These are phyloP conservation scores for Amniataba percoides DNA, from an alignment of 2,797 vertebrate species.

Conservation along the genomic window DNA sequence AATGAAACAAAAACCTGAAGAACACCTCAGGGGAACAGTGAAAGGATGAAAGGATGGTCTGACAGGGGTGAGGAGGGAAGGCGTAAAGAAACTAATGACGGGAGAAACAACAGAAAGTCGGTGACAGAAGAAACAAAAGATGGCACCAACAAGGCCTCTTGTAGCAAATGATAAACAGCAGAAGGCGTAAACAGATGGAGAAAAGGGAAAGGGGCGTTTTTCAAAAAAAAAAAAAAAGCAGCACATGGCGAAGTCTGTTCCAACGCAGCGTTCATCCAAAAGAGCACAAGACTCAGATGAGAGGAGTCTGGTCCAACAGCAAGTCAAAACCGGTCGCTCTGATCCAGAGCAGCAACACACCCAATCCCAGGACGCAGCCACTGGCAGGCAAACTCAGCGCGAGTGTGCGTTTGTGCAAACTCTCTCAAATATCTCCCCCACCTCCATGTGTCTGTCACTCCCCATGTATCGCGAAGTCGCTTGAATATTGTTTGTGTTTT, in stretches of 20 bases:
- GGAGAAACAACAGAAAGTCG: background rate
- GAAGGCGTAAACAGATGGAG: conserved; percentile 71
- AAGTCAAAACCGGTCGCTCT: conserved; percentile 54
- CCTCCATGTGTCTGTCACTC: conserved; percentile 19
- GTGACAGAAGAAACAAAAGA: conserved; percentile 8
- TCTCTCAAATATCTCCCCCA: conserved; percentile 22
- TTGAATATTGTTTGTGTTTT: conserved; percentile 36
- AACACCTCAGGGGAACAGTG: background rate
- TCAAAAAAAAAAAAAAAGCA: conserved; percentile 16
- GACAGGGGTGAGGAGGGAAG: background rate
- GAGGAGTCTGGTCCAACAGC: conserved; percentile 60
- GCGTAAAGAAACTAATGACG: background rate
- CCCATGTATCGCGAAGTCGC: conserved; percentile 17
- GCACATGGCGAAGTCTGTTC: conserved; percentile 56
- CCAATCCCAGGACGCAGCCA: conserved; percentile 63
- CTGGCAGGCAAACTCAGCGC: conserved; percentile 50
- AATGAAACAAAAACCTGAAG: conserved; percentile 23
- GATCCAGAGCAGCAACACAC: conserved; percentile 64
- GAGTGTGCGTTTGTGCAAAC: background rate
- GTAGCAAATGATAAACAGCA: conserved; percentile 60
- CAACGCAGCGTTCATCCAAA: conserved; percentile 62
- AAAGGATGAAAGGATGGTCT: background rate
- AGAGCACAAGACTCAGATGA: conserved; percentile 60
- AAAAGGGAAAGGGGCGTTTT: conserved; percentile 41
- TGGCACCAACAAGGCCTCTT: conserved; percentile 3